A percentile compares a stretch with the other conserved stretches of the same genome.
These are phyloP conservation scores for Hermetia illucens DNA, from an alignment of 1,140 invertebrate genomes.

Conservation along the genomic window DNA sequence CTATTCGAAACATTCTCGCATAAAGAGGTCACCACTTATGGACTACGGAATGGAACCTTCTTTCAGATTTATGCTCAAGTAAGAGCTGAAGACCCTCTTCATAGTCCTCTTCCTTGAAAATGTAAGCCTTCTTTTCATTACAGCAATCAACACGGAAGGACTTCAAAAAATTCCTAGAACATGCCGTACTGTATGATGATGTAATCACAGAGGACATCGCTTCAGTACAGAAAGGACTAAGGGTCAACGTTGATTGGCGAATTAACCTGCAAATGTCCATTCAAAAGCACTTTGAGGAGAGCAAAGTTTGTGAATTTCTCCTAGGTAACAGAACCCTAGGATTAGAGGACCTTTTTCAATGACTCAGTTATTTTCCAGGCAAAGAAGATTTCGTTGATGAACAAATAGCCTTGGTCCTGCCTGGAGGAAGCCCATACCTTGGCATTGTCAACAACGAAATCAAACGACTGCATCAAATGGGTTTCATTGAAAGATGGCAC, in stretches of 20 bases:
- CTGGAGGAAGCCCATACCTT: constrained; percentile 58
- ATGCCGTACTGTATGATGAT: constrained; percentile 34
- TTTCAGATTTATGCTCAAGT: constrained; percentile 53
- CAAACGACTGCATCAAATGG: constrained; percentile 63
- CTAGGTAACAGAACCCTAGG: constrained; percentile 9
- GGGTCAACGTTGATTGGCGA: constrained; percentile 70
- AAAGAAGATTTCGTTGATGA: constrained; percentile 65
- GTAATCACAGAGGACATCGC: constrained; percentile 36
- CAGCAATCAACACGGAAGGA: constrained; percentile 16
- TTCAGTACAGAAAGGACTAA: constrained; percentile 43
- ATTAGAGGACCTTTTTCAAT: background rate
- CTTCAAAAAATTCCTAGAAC: constrained; percentile 21
- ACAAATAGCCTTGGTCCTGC: constrained; percentile 58
- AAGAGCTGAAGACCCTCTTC: no score
- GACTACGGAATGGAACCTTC: constrained; percentile 53
- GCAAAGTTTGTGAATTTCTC: constrained; percentile 24
- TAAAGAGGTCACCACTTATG: constrained; percentile 52
- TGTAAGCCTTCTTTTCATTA: constrained; percentile 30
- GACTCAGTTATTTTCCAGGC: constrained; percentile 29
- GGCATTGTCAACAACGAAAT: constrained; percentile 48
- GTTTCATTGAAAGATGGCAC: constrained; percentile 73
- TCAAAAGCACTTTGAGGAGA: constrained; percentile 22
- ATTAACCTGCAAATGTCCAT: constrained; percentile 45
- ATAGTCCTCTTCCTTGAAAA: no score
- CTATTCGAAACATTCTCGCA: constrained; percentile 53